Evolutionary conservation across 2,113 vertebrate species (phyloP).

Genomic region (Zootoca vivipara): DNA sequence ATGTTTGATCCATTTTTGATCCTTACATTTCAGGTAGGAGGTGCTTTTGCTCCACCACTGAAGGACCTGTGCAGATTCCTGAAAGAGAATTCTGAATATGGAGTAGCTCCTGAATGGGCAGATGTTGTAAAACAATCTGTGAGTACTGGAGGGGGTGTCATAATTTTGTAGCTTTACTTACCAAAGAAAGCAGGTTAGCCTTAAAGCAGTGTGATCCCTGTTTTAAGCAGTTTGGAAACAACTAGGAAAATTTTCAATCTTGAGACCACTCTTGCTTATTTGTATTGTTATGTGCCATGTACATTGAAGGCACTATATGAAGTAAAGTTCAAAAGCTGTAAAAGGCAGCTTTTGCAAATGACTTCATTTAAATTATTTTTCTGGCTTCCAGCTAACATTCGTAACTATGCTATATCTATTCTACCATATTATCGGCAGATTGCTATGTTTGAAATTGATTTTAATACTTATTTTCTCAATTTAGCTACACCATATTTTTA

Average conservation of each 20-base stretch:
- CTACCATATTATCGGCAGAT: neutral
- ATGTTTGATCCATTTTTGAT: constrained; percentile 13
- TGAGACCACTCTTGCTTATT: neutral
- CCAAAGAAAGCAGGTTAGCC: neutral
- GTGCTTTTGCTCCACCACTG: constrained; percentile 95
- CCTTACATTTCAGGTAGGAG: constrained; percentile 84
- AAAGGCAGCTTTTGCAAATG: neutral
- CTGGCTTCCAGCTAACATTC: neutral
- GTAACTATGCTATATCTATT: neutral
- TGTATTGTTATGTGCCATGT: neutral
- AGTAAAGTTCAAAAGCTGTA: neutral
- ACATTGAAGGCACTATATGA: neutral
- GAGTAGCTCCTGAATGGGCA: constrained; percentile 97
- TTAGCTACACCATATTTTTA: neutral
- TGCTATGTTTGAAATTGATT: neutral
- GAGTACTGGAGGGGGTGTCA: constrained; percentile 67
- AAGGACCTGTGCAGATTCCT: constrained; percentile 96
- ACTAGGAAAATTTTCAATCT: neutral
- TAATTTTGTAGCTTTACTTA: neutral
- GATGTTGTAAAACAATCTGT: constrained; percentile 97
- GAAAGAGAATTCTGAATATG: constrained; percentile 97
- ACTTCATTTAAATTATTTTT: neutral
- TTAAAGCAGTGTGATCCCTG: neutral
- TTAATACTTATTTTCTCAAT: neutral
- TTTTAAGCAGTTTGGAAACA: neutral